Conservation (phyloP, 1,140 invertebrate genomes). For the Paramacrobiotus metropolitanus region DNA sequence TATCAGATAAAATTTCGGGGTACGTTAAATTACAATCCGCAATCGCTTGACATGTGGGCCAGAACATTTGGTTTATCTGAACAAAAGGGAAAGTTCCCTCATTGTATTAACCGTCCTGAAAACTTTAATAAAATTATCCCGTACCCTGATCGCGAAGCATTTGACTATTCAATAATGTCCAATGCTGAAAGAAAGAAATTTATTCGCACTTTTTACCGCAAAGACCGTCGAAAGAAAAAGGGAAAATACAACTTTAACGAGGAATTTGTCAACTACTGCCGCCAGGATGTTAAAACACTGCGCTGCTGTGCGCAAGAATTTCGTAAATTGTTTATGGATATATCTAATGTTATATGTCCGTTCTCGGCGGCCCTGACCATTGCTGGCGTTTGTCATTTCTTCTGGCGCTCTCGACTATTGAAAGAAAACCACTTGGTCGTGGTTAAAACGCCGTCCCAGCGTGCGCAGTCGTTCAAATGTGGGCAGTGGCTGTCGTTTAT, state of each 20-base stretch:
- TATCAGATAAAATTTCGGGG: not conserved
- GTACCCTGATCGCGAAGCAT: too few species aligned
- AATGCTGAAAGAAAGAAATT: too few species aligned
- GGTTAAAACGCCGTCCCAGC: not conserved
- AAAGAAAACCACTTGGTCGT: not conserved
- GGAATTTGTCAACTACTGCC: not conserved
- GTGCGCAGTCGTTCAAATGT: not conserved
- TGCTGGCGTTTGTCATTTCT: not conserved
- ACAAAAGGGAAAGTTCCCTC: not conserved
- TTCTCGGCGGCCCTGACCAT: not conserved
- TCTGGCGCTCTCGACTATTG: not conserved
- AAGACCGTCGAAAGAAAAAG: not conserved
- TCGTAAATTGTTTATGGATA: not conserved
- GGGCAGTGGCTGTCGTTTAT: not conserved
- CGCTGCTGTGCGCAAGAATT: not conserved
- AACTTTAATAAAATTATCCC: too few species aligned
- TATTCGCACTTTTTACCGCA: too few species aligned
- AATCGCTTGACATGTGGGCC: not conserved
- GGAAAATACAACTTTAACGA: not conserved
- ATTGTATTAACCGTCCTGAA: not conserved
- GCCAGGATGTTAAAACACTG: not conserved
- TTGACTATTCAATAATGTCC: too few species aligned
- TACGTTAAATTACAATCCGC: too few species aligned
- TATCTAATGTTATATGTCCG: not conserved
- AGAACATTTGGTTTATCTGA: not conserved